Base-by-base conservation (phyloP, 2,113 vertebrate genomes). In the Mastomys natalensis region DNA sequence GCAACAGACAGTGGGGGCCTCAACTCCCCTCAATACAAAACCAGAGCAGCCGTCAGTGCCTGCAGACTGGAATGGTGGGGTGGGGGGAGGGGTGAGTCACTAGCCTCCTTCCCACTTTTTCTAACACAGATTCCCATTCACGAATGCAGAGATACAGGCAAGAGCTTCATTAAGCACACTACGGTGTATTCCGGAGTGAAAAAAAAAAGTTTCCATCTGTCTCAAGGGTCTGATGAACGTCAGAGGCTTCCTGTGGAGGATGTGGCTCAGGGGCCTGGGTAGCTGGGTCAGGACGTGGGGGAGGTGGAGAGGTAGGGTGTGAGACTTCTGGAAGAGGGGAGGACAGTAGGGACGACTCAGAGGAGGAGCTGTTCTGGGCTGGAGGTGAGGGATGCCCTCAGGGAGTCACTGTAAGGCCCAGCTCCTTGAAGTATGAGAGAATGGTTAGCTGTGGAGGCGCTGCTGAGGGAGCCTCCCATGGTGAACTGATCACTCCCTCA, bases 211-310 rank as follows among this genome's bases (percentile, higher is more conserved):
- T 98, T 98, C 97, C 97, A 68, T 96, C 93, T 89, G 92, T 96
- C 96, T 97, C 97, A 96, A 98, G 97, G 97, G 97, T 84, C 94
- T 97, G 97, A 97, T 0, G 8, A 96, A 95, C 91, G 96, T 97
- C 97, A 97, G 97, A 97, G 94, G 97, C 93, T 98, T 98, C 98
- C 97, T 97, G 98, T 98, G 96, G 96, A 97, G 97, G 97, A 97
- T 97, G 98, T 98, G 98, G 97, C 96, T 97, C 93, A 80, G 97
- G 96, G 95, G 51, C 96, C 94, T 86, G 92, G 43, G 96, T 58
- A 95, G 96, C 91, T 87, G 74, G 96, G 89, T 6, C 24, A 73
- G 90, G 66, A 78, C 24, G 43, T 45, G 21, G 91, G 88, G 92
- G 91, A 94, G 95, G 96, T 40, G 55, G 97, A 92, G 96, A 93